phyloP scores from a whole-genome alignment of 2,113 vertebrate species.

The Zosterops borbonicus region DNA sequence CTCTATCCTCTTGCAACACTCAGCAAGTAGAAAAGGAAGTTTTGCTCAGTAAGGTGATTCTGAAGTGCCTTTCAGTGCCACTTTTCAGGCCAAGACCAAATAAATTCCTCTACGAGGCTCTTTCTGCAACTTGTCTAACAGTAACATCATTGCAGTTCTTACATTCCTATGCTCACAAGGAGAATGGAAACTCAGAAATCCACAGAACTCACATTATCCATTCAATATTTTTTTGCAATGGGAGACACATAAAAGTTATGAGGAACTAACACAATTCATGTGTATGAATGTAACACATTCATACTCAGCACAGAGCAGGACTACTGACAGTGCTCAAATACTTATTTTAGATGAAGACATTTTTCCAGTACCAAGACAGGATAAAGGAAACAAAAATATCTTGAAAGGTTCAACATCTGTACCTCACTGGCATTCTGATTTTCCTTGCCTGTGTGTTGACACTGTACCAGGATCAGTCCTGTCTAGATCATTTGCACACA shows the following conservation, averaged over 20 bases:
- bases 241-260: neutral
- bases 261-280: neutral
- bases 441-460: neutral
- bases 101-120: neutral
- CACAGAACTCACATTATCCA: accelerated
- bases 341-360: neutral
- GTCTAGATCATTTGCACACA: neutral
- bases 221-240: neutral
- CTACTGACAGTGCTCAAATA: neutral
- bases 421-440: neutral
- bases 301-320: neutral
- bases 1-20: neutral
- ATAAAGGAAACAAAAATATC: neutral
- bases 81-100: neutral
- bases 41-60: neutral
- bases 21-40: neutral
- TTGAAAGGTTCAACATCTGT: neutral
- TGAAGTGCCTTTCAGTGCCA: neutral
- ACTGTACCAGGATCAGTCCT: neutral
- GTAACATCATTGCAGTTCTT: neutral
- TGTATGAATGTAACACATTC: too few species aligned
- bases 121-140: neutral
- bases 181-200: neutral
- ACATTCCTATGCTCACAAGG: neutral
- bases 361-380: neutral